phyloP scores from a whole-genome alignment of 1,140 invertebrate species.

The Nasonia giraulti region DNA sequence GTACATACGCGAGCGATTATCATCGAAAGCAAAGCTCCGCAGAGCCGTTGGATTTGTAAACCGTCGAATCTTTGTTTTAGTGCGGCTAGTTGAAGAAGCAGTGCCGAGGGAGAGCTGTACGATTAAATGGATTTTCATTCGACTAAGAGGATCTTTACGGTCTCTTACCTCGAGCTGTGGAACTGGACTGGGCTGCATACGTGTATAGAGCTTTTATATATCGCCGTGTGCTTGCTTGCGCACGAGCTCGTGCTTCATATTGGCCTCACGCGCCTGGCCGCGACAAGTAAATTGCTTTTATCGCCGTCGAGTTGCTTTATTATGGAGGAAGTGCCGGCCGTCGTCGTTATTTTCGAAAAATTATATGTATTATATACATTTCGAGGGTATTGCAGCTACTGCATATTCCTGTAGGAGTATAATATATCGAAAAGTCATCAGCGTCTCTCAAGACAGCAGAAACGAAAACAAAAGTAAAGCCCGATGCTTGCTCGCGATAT shows the following conservation, averaged over 20 bases:
- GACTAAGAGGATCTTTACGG: constrained; percentile 60
- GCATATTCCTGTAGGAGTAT: too few species aligned
- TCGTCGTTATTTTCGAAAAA: neutral
- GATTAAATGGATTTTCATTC: constrained; percentile 72
- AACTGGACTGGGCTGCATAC: neutral
- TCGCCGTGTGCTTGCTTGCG: neutral
- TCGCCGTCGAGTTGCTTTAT: neutral
- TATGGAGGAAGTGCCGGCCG: neutral
- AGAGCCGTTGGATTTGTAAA: neutral
- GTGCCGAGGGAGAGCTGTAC: constrained; percentile 11
- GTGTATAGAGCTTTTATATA: neutral
- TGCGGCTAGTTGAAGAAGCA: neutral
- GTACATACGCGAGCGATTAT: neutral
- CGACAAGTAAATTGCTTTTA: constrained; percentile 32
- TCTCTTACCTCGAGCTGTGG: neutral
- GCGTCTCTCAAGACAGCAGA: neutral
- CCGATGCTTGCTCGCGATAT: neutral
- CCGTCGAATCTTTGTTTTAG: neutral
- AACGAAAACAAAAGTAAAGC: neutral
- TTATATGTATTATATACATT: too few species aligned
- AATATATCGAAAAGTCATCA: neutral
- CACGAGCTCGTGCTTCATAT: neutral
- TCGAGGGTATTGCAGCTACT: too few species aligned
- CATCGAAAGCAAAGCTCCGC: neutral
- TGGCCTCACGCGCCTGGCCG: neutral